Conservation (phyloP, 30 jellyfish, hydroid and myxozoan genomes). For the Cassiopea xamachana region DNA sequence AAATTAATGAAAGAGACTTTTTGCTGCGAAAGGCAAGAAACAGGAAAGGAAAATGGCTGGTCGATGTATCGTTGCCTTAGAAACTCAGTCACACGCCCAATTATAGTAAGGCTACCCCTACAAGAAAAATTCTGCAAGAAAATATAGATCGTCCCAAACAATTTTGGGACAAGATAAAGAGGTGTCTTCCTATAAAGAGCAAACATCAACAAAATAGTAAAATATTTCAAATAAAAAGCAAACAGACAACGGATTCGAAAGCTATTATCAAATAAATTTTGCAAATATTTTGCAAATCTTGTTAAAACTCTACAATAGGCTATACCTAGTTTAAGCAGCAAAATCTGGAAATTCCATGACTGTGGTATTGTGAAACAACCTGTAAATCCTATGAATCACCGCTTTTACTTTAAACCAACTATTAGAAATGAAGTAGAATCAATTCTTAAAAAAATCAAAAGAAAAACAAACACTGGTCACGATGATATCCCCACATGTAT, state of each 20-base stretch:
- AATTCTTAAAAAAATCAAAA: conserved; percentile 49
- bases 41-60: conserved; percentile 25
- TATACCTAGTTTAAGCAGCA: conserved; percentile 45
- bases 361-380: conserved; percentile 25
- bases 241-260: conserved; percentile 57
- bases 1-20: conserved; percentile 49
- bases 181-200: conserved; percentile 51
- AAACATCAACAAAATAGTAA: conserved; percentile 30
- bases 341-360: conserved; percentile 56
- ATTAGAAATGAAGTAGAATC: conserved; percentile 25
- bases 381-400: conserved; percentile 26
- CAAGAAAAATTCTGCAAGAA: conserved; percentile 47
- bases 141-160: conserved; percentile 48
- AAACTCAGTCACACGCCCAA: conserved; percentile 33
- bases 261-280: conserved; percentile 47
- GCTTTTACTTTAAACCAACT: conserved; percentile 57
- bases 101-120: background rate
- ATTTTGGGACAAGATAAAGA: conserved; percentile 27
- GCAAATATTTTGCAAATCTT: conserved; percentile 46
- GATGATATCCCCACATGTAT: conserved; percentile 58
- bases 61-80: background rate
- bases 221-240: conserved; percentile 26
- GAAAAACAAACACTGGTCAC: conserved; percentile 38
- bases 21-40: conserved; percentile 22
- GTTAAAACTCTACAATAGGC: conserved; percentile 51